These are phyloP conservation scores for Microdon myrmicae DNA, from an alignment of 2,888 invertebrate species.

Conservation along the genomic window DNA sequence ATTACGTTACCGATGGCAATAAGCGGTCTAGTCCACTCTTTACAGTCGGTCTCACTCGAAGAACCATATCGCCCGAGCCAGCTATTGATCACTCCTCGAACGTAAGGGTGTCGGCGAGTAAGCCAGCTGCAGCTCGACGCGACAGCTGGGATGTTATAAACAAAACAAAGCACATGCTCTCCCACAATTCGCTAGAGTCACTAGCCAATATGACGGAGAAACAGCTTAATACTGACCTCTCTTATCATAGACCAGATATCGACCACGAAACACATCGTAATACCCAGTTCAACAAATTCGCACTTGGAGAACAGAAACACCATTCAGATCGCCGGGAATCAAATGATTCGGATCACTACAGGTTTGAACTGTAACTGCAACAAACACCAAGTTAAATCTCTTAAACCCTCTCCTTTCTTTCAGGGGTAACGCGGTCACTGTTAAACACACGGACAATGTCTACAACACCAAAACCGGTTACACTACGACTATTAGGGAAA, in stretches of 20 bases:
- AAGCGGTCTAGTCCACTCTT: constrained; percentile 70
- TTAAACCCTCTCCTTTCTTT: not conserved
- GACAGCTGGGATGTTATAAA: constrained; percentile 87
- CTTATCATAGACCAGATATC: constrained; percentile 67
- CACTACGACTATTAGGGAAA: constrained; percentile 65
- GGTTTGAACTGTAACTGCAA: constrained; percentile 10
- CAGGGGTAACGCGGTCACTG: constrained; percentile 65
- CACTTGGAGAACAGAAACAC: constrained; percentile 61
- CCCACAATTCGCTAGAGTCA: constrained; percentile 77
- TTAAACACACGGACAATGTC: constrained; percentile 64
- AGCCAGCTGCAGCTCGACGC: constrained; percentile 71
- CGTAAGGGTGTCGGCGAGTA: constrained; percentile 72
- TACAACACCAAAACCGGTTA: constrained; percentile 64
- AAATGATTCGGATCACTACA: constrained; percentile 59
- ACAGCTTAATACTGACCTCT: constrained; percentile 69
- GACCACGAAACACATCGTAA: constrained; percentile 74
- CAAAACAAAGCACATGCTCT: constrained; percentile 80
- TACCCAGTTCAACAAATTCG: constrained; percentile 72
- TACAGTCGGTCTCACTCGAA: constrained; percentile 65
- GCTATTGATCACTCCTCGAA: constrained; percentile 71
- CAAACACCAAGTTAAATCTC: not conserved
- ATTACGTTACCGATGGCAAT: constrained; percentile 66
- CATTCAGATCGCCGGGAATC: constrained; percentile 58
- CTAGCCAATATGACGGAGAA: constrained; percentile 75
- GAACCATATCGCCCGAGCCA: constrained; percentile 69